A percentile compares a stretch with the other conserved stretches of the same genome.
Evolutionary conservation across 2,797 vertebrate species (phyloP).

Genomic region (Pseudochaenichthys georgianus): DNA sequence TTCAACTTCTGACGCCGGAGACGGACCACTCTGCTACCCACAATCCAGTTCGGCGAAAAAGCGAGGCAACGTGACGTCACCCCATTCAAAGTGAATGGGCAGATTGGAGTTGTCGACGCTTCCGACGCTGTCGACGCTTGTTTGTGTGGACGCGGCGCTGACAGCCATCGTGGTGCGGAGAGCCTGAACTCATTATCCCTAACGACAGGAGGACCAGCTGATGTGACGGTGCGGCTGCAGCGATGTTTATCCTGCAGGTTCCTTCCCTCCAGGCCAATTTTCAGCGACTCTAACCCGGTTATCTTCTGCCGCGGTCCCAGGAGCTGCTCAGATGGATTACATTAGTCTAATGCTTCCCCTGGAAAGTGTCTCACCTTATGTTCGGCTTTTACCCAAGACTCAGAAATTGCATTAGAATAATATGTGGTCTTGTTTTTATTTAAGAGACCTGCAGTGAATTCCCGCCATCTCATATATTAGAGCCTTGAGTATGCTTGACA

Average conservation of each 20-base stretch:
- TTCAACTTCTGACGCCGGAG: too few species aligned
- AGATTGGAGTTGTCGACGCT: too few species aligned
- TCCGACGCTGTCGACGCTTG: neutral
- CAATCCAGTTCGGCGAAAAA: too few species aligned
- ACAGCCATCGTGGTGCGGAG: constrained; percentile 44
- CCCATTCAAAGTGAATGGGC: too few species aligned
- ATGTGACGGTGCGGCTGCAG: constrained; percentile 32
- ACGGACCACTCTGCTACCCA: too few species aligned
- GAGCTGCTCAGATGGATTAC: constrained; percentile 77
- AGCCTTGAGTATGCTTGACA: constrained; percentile 50
- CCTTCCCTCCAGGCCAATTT: constrained; percentile 67
- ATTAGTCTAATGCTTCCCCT: constrained; percentile 78
- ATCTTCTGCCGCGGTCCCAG: constrained; percentile 58
- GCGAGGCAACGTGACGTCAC: too few species aligned
- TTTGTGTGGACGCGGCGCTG: constrained; percentile 25
- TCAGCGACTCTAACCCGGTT: constrained; percentile 77
- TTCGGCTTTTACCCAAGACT: constrained; percentile 64
- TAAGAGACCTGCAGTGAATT: constrained; percentile 38
- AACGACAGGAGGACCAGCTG: constrained; percentile 52
- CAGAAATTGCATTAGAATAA: constrained; percentile 66
- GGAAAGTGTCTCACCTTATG: constrained; percentile 70
- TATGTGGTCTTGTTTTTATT: constrained; percentile 65
- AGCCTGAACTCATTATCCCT: constrained; percentile 68
- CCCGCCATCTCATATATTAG: constrained; percentile 42
- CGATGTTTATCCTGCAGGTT: constrained; percentile 48